Percentiles rank a stretch among this genome's conserved stretches.
Evolutionary conservation across 1,140 invertebrate genomes (phyloP).

Genomic region (Eulimnadia texana): DNA sequence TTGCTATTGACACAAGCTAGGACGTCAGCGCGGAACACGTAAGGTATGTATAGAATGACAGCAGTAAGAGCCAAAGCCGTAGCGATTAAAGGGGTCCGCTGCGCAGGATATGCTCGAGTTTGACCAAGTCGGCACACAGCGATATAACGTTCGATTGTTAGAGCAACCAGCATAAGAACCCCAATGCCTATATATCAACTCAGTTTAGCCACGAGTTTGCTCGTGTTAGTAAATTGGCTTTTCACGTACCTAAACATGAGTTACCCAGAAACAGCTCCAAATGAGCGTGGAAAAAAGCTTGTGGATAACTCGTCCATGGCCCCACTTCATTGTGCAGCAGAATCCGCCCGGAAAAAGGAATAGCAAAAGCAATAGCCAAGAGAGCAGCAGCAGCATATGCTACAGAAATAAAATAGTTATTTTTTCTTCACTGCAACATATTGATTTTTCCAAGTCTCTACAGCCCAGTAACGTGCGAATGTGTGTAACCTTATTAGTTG

Average conservation of each 20-base stretch:
- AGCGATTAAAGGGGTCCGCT: slow-evolving; percentile 36
- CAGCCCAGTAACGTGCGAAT: too few species aligned
- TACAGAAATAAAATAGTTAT: slow-evolving; percentile 30
- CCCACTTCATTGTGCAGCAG: slow-evolving; percentile 47
- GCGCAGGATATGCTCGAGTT: slow-evolving; percentile 38
- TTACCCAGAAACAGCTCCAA: slow-evolving; percentile 58
- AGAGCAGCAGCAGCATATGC: slow-evolving; percentile 54
- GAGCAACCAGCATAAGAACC: slow-evolving; percentile 60
- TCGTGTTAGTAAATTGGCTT: too few species aligned
- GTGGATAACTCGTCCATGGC: slow-evolving; percentile 41
- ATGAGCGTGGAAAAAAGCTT: slow-evolving; percentile 56
- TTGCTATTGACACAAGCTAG: slow-evolving; percentile 33
- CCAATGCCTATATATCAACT: slow-evolving; percentile 43
- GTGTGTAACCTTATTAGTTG: too few species aligned
- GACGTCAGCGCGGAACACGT: slow-evolving; percentile 43
- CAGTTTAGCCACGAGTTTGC: too few species aligned
- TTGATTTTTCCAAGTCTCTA: neutral
- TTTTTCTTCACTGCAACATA: too few species aligned
- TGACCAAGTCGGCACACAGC: slow-evolving; percentile 61
- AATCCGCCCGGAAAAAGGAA: slow-evolving; percentile 52
- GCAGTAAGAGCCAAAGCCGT: slow-evolving; percentile 45
- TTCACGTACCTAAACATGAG: slow-evolving; percentile 49
- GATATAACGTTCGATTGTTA: slow-evolving; percentile 65
- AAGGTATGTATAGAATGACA: slow-evolving; percentile 47
- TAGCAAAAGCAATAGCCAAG: slow-evolving; percentile 51